Conservation (phyloP, 2,797 vertebrate species). For the Nasua narica region DNA sequence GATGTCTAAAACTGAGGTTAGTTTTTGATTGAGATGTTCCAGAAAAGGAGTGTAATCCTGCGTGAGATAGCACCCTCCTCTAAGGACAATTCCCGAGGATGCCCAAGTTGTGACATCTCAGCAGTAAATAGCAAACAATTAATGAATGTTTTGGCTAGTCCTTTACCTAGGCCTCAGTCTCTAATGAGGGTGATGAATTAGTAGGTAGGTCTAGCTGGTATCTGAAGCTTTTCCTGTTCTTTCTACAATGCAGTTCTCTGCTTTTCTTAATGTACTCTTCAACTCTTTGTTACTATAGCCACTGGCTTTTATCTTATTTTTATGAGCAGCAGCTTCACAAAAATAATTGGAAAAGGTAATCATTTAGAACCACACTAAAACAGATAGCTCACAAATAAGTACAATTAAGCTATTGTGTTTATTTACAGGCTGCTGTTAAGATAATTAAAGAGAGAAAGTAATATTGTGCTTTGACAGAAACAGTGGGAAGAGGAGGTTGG, state of each 20-base stretch:
- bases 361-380: slow-evolving; percentile 71
- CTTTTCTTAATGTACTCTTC: background rate
- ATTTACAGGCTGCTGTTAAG: slow-evolving; percentile 75
- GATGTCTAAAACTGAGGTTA: background rate
- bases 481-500: slow-evolving; percentile 72
- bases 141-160: background rate
- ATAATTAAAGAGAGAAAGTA: slow-evolving; percentile 80
- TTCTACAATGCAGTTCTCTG: background rate
- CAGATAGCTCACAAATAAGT: slow-evolving; percentile 74
- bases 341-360: slow-evolving; percentile 76
- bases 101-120: background rate
- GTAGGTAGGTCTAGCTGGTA: background rate
- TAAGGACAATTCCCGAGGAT: background rate
- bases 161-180: background rate
- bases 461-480: slow-evolving; percentile 78
- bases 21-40: background rate
- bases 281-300: background rate
- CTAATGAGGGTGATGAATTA: background rate
- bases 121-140: background rate
- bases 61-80: background rate
- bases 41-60: background rate
- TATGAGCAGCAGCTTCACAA: slow-evolving; percentile 63
- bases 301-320: slow-evolving; percentile 67
- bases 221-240: background rate
- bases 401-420: slow-evolving; percentile 75